Percentiles rank a stretch among this genome's conserved stretches.
Conservation (phyloP, 2,797 vertebrate genomes). For the Sphaeramia orbicularis region DNA sequence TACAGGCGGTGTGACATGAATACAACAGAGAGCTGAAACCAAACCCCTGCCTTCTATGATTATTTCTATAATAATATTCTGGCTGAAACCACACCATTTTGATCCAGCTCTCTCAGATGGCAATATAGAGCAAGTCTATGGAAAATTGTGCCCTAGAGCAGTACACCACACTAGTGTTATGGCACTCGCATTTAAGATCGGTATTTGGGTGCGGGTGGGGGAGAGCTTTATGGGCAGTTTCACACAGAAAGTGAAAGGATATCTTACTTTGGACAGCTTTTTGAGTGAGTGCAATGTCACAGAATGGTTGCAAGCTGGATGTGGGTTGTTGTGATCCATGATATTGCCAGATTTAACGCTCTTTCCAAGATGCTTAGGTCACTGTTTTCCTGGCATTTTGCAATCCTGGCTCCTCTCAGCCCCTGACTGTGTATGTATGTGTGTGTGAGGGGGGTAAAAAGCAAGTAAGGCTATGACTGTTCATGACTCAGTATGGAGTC, state of each 20-base stretch:
- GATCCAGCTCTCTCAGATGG: conserved; percentile 55
- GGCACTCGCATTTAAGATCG: conserved; percentile 63
- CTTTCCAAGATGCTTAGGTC: conserved; percentile 63
- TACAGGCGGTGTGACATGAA: conserved; percentile 50
- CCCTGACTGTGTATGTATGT: conserved; percentile 25
- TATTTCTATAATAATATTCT: conserved; percentile 64
- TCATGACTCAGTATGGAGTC: conserved; percentile 26
- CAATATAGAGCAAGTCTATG: conserved; percentile 75
- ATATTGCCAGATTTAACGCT: conserved; percentile 73
- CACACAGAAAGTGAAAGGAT: conserved; percentile 60
- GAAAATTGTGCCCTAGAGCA: conserved; percentile 76
- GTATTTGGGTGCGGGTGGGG: conserved; percentile 45
- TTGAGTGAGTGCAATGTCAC: conserved; percentile 59
- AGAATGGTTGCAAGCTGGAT: conserved; percentile 61
- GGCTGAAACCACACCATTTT: conserved; percentile 57
- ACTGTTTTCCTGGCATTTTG: conserved; percentile 64
- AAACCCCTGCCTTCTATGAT: conserved; percentile 34
- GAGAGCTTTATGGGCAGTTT: conserved; percentile 61
- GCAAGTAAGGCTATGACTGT: conserved; percentile 28
- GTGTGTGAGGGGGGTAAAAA: conserved; percentile 2
- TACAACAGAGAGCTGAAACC: conserved; percentile 44
- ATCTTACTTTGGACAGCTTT: conserved; percentile 60
- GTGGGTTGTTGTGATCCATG: conserved; percentile 67
- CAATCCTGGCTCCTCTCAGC: conserved; percentile 51
- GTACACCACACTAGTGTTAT: conserved; percentile 68